Base-by-base conservation (phyloP, 2,888 invertebrate genomes). In the Spialia ferax region DNA sequence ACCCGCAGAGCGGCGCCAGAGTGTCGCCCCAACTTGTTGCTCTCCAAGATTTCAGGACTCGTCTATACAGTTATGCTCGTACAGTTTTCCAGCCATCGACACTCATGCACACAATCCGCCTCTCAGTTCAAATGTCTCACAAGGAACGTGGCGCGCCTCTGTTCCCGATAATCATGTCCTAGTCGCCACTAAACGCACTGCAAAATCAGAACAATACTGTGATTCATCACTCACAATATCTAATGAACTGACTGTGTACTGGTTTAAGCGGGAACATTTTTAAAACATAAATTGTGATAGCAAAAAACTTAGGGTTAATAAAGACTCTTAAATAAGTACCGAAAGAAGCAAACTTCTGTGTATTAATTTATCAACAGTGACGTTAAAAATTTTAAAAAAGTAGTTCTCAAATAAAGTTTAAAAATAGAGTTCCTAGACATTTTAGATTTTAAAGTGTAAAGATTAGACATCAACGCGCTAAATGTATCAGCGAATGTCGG, bases 1-100 rank as follows among this genome's bases (percentile, higher is more conserved):
- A 66, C 18, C 5, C 7, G 35, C 48, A 10, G 23, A 29, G 57
- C 68, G 89, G 88, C 89, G 89, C 88, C 89, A 75, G 79, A 79
- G 79, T 79, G 89, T 76, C 89, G 89, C 72, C 74, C 69, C 22
- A 80, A 88, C 87, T 87, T 88, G 89, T 88, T 88, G 89, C 86
- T 70, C 76, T 68, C 73, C 52, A 71, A 66, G 71, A 70, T 63
- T 70, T 70, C 68, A 54, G 55, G 55, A 63, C 56, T 35, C 69
- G 45, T 23, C 35, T 54, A 23, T 66, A 73, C 63, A n/a, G n/a
- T n/a, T n/a, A n/a, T n/a, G n/a, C n/a, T n/a, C n/a, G n/a, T n/a
- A n/a, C n/a, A 61, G 71, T 68, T 55, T 66, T 70, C 64, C 67
- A 71, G 23, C 70, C 66, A 55, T 52, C 64, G 48, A 68, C 70